Evolutionary conservation across 2,888 invertebrate species (phyloP), one percentile per base, ranked within the genome.

Genomic region (Tenodera sinensis): DNA sequence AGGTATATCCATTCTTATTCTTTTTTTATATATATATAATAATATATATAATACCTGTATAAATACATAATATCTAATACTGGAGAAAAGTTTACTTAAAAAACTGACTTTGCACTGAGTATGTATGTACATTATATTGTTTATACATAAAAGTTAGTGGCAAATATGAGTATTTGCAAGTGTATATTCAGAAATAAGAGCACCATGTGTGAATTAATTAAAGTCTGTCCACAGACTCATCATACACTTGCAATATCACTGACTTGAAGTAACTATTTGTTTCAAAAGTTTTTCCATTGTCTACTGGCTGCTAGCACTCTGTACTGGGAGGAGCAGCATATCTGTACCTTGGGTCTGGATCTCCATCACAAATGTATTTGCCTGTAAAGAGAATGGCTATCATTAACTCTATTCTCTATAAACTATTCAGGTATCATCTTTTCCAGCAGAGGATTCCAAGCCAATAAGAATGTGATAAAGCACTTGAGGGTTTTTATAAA

Each of bases 351-450:
- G 93, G 92, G 91, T 94, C 94, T 27, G 94, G 94, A 92, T 97
- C 97, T 91, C 97, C 96, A 94, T 97, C 97, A 94, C 97, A 97
- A 92, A 97, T 96, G 92, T 97, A 97, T 94, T 97, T 97, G 90
- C 96, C 96, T 96, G 91, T 27, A 92, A 92, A 83, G 28, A 88
- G 90, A 89, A 27, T 81, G 88, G 27, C 28, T 42, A 83, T 20
- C 28, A 34, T 42, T 42, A 42, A 42, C 2, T 42, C 1, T 12
- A 42, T 12, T 42, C 42, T 12, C 1, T 42, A 42, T 42, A 42
- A 3, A 9, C 34, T 34, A 3, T 34, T 34, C 34, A 42, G 42
- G 42, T 42, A 42, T 12, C 0, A 12, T 42, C 42, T 12, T 2
- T 42, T 42, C 12, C 42, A 42, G 1, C 42, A 42, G 12, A 42